phyloP scores from a whole-genome alignment of 2,113 vertebrate species.

The Leiothrix lutea region DNA sequence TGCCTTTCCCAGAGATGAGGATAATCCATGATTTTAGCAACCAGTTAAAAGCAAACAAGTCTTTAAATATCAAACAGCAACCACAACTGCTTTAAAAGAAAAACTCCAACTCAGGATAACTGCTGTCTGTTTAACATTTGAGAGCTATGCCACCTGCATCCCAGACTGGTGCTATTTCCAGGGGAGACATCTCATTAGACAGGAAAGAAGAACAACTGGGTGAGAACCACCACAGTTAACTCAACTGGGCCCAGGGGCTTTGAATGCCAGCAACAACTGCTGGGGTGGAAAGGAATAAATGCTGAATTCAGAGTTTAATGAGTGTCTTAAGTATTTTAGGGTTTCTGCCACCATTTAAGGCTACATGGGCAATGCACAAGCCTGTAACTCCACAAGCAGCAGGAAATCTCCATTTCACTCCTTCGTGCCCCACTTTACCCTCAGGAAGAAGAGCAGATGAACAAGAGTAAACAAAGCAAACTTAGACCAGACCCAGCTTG shows the following conservation, averaged over 20 bases:
- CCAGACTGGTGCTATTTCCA: not conserved
- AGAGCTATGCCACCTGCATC: constrained; percentile 6
- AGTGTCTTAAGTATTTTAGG: not conserved
- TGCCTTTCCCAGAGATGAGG: rapidly evolving
- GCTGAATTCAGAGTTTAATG: not conserved
- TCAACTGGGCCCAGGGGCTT: not conserved
- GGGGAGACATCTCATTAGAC: not conserved
- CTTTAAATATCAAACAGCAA: not conserved
- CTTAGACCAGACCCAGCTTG: not conserved
- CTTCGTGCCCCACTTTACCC: not conserved
- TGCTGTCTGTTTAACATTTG: constrained; percentile 12
- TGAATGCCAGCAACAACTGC: not conserved
- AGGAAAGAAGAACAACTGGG: not conserved
- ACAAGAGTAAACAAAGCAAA: not conserved
- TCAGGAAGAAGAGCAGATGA: not conserved
- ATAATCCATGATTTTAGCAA: rapidly evolving
- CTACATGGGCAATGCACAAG: not conserved
- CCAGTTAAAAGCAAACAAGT: not conserved
- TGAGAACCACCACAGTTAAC: not conserved
- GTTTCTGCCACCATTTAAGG: not conserved
- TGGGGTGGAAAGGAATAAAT: not conserved
- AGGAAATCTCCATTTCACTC: not conserved
- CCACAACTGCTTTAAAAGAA: not conserved
- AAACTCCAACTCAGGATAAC: not conserved
- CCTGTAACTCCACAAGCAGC: not conserved